Conservation (phyloP, 1,140 invertebrate species). For the Cherax destructor region DNA sequence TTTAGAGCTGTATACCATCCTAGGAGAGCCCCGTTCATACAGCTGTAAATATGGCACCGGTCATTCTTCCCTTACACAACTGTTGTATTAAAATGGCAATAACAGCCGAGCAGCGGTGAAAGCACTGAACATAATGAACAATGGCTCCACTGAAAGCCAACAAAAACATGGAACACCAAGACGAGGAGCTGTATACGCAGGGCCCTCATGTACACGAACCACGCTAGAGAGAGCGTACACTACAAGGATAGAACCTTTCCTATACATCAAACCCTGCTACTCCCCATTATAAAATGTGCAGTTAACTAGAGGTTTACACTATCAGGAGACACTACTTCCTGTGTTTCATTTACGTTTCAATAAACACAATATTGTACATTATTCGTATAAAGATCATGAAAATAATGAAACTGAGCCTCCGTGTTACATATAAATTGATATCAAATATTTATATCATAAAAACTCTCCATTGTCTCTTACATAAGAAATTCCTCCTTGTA, state of each 20-base stretch:
- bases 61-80: too few species aligned
- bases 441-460: slow-evolving; percentile 29
- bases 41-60: too few species aligned
- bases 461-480: slow-evolving; percentile 22
- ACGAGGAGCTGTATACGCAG: too few species aligned
- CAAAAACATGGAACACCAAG: too few species aligned
- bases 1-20: too few species aligned
- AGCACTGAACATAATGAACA: too few species aligned
- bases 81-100: too few species aligned
- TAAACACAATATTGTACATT: background rate
- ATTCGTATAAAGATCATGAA: slow-evolving; percentile 14
- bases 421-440: slow-evolving; percentile 37
- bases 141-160: too few species aligned
- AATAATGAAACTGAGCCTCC: slow-evolving; percentile 26
- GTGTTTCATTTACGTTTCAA: background rate
- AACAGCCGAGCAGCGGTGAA: too few species aligned
- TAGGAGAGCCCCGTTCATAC: too few species aligned
- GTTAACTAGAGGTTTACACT: background rate
- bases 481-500: slow-evolving; percentile 15
- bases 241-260: background rate
- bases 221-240: background rate
- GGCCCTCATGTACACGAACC: background rate
- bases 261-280: background rate
- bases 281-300: background rate
- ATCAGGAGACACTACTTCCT: background rate